phyloP scores from a whole-genome alignment of 2,888 invertebrate species.

The Noctua comes region DNA sequence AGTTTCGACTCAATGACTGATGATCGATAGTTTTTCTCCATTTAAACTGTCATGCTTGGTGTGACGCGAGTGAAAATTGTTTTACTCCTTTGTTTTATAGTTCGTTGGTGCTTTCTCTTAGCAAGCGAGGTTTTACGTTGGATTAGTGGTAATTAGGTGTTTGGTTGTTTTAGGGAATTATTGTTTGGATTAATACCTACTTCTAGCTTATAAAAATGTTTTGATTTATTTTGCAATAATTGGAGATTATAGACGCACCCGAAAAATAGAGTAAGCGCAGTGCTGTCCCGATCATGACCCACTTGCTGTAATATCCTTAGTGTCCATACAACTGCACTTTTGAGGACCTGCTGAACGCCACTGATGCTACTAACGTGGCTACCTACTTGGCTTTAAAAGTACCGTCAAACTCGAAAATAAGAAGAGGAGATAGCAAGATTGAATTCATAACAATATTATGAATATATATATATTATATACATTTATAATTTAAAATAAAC shows the following conservation, averaged over 20 bases:
- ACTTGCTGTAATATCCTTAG: too few species aligned
- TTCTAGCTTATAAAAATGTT: too few species aligned
- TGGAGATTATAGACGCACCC: neutral
- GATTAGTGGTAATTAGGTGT: slow-evolving; percentile 14
- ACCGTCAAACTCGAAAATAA: too few species aligned
- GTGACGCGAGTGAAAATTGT: slow-evolving; percentile 80
- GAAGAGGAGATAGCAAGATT: too few species aligned
- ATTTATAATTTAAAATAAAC: too few species aligned
- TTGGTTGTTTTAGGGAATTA: neutral
- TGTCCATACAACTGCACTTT: neutral
- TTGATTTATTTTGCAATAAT: neutral
- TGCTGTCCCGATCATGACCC: neutral
- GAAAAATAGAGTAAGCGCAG: too few species aligned
- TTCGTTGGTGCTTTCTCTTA: slow-evolving; percentile 62
- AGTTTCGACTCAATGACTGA: slow-evolving; percentile 84
- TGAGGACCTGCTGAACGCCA: neutral
- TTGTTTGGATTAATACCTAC: too few species aligned
- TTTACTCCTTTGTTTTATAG: slow-evolving; percentile 68
- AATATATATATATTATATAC: too few species aligned
- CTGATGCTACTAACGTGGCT: too few species aligned
- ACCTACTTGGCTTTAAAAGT: too few species aligned
- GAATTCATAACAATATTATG: too few species aligned
- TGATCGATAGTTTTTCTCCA: slow-evolving; percentile 84
- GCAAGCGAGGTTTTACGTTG: slow-evolving; percentile 4
- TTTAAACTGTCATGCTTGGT: slow-evolving; percentile 83